Evolutionary conservation across 2,113 vertebrate species (phyloP).

Genomic region (Xerus inauris): DNA sequence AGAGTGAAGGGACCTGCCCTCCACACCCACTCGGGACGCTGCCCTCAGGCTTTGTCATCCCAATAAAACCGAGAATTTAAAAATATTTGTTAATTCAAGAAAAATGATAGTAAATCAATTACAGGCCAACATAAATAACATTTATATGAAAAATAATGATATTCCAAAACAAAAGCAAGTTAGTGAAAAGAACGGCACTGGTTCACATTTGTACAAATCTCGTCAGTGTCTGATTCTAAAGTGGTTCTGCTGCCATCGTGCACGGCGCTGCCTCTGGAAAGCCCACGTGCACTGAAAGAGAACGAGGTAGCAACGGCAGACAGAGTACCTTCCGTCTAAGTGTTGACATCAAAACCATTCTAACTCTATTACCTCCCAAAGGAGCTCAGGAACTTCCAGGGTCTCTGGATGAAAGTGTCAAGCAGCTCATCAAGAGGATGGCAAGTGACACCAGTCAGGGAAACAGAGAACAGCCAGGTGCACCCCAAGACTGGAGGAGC

Average conservation of each 20-base stretch:
- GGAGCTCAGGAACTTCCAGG: neutral
- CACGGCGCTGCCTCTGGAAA: fast-evolving
- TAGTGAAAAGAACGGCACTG: neutral
- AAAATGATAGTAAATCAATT: too few relatives aligned
- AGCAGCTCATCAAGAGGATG: neutral
- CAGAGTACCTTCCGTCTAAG: neutral
- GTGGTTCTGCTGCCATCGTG: neutral
- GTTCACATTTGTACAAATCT: neutral
- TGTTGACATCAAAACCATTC: neutral
- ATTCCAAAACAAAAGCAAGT: too few relatives aligned
- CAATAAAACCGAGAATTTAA: too few relatives aligned
- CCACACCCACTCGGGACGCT: too few relatives aligned
- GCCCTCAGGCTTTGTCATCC: too few relatives aligned
- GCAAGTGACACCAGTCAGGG: neutral
- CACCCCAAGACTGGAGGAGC: neutral
- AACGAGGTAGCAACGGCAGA: neutral
- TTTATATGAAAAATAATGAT: too few relatives aligned
- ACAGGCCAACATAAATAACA: too few relatives aligned
- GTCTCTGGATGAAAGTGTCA: neutral
- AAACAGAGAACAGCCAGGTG: neutral
- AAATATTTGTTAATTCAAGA: too few relatives aligned
- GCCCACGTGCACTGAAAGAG: fast-evolving
- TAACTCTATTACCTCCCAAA: neutral
- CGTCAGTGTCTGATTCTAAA: neutral
- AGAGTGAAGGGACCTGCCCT: too few relatives aligned